Conservation (phyloP, 2,113 vertebrate genomes). For the Felis chaus region DNA sequence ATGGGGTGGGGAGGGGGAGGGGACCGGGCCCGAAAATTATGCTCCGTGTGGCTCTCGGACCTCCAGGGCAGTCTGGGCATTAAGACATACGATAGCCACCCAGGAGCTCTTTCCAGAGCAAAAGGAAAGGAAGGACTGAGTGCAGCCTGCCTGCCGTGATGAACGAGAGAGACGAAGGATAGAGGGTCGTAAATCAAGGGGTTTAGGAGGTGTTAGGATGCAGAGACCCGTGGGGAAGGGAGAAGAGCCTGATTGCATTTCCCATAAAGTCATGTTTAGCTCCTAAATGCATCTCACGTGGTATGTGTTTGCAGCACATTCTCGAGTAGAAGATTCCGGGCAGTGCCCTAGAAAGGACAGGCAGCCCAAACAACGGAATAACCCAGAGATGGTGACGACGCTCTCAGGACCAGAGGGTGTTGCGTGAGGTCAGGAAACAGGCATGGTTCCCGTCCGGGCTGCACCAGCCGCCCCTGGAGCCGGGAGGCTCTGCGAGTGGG, state of each 20-base stretch:
- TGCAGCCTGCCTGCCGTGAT: neutral
- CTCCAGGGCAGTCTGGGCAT: neutral
- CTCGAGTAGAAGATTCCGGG: neutral
- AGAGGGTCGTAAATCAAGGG: neutral
- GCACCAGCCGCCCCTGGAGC: accelerated
- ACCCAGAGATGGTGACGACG: neutral
- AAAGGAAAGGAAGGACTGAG: neutral
- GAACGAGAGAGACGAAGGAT: neutral
- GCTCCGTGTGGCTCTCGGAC: constrained; percentile 6
- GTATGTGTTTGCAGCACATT: neutral
- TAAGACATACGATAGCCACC: neutral
- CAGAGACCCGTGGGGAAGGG: neutral
- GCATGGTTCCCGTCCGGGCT: neutral
- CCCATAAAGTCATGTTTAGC: neutral
- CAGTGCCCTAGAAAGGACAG: neutral
- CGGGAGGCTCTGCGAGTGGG: too few species aligned
- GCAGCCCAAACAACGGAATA: neutral
- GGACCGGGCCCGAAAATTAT: neutral
- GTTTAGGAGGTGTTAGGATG: constrained; percentile 38
- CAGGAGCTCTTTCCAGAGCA: neutral
- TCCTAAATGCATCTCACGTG: neutral
- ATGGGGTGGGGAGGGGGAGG: neutral
- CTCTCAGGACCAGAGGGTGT: neutral
- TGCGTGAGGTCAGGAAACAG: neutral
- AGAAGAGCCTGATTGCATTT: neutral